Base-by-base conservation (phyloP, 2,888 invertebrate genomes). In the Eupithecia tripunctaria region DNA sequence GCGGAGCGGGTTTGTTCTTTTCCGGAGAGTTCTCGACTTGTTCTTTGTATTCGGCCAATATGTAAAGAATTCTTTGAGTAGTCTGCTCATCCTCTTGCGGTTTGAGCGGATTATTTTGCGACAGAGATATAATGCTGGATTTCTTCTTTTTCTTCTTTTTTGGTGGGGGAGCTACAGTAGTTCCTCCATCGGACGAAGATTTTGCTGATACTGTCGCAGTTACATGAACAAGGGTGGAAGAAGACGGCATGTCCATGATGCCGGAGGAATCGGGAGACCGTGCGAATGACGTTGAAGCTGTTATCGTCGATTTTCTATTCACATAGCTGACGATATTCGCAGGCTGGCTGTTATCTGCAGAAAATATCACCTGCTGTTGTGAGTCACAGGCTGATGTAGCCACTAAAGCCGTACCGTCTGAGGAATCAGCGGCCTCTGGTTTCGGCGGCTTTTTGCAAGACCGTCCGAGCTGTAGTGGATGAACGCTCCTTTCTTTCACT, bases 31-130 rank as follows among this genome's bases (percentile, higher is more conserved):
- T 97, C 80, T 97, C 95, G 62, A 97, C 93, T 84, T 97, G 97
- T 82, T 97, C 97, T 66, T 97, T 97, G 86, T 97, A 97, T 84
- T 97, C 97, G 0, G 97, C 97, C 67, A 97, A 87, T 81, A 97
- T 97, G 78, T 97, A 97, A 75, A 97, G 96, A 81, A 97, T 97
- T 79, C 97, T 94, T 84, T 97, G 97, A 0, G 97, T 97, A 0
- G 97, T 97, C 85, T 97, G 97, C 84, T 97, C 97, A 82, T 97
- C 97, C 91, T 97, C 97, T 78, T 97, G 95, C 1, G 97, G 97
- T 85, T 97, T 97, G 80, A 97, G 97, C 74, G 91, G 83, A 0
- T 94, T 90, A 1, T 94, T 87, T 80, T 95, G 95, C 2, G 94
- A 89, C 5, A 96, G 96, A 41, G 96, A 95, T 4, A 94, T 94